Evolutionary conservation across 2,888 invertebrate genomes (phyloP), one percentile per base, ranked within the genome.

Genomic region (Spicauda simplicius): DNA sequence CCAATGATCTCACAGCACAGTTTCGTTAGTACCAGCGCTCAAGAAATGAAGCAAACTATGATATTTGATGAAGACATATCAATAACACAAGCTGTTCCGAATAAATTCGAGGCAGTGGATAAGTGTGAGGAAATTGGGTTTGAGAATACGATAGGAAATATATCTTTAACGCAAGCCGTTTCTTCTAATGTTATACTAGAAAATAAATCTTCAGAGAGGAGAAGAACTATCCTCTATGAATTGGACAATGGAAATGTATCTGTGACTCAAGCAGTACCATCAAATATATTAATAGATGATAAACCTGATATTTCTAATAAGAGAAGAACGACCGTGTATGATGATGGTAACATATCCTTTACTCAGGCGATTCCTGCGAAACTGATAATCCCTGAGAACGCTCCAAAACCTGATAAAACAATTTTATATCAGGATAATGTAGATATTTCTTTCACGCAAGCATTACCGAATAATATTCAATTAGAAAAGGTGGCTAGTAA

Each of bases 81-180:
- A 7, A 72, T 79, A 41, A 77, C 77, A 4, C 75, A 77, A 69
- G 73, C 73, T 0, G 60, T 79, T 1, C 69, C 75, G 7, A 60
- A 68, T 20, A 73, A 73, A 37, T 63, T 73, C 30, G 66, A 66
- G 0, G 59, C 48, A 10, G 33, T 50, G 14, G 61, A 52, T 25
- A 72, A 71, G 33, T 62, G 11, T 37, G 37, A 70, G n/a, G 76
- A 75, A 45, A 76, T 77, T 0, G 64, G 71, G 2, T 25, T 4
- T 56, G 76, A 74, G 50, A 68, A 77, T 55, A 67, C 60, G 4
- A 41, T 56, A 7, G 69, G 71, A 0, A 76, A 85, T 50, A 75
- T 85, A 20, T 82, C 85, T 0, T 73, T 84, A 19, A 82, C 82
- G 11, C 77, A 79, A 64, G 76, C 72, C 5, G 37, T 80, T 62